phyloP scores from a whole-genome alignment of 2,113 vertebrate genomes.

The Thryonomys swinderianus region DNA sequence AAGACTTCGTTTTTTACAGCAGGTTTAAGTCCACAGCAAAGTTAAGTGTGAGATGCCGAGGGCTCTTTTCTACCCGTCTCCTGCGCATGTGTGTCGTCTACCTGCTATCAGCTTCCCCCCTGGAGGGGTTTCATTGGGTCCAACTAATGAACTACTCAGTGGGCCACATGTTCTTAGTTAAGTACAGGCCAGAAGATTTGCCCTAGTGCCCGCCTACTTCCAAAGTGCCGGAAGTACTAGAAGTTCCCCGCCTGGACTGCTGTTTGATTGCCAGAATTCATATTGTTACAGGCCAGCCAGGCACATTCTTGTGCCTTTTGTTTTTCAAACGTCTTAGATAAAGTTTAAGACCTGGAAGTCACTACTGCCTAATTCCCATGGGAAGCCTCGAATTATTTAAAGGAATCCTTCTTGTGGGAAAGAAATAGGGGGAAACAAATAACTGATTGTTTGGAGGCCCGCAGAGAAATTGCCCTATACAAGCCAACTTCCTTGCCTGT shows the following conservation, averaged over 20 bases:
- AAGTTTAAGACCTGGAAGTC: slow-evolving; percentile 75
- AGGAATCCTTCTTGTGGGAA: slow-evolving; percentile 78
- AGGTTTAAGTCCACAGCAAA: neutral
- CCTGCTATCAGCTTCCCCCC: fast-evolving
- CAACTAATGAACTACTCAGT: neutral
- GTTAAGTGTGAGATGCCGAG: neutral
- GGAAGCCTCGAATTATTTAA: slow-evolving; percentile 77
- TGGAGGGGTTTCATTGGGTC: neutral
- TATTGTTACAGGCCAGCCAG: slow-evolving; percentile 35
- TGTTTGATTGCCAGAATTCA: neutral
- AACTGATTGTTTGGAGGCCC: slow-evolving; percentile 74
- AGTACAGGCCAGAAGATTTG: neutral
- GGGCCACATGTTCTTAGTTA: neutral
- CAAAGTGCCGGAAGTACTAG: neutral
- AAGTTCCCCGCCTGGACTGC: neutral
- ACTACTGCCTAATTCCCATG: slow-evolving; percentile 70
- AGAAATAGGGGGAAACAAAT: slow-evolving; percentile 50
- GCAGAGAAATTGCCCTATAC: slow-evolving; percentile 26
- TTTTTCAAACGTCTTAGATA: slow-evolving; percentile 64
- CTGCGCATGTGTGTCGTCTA: too few species aligned
- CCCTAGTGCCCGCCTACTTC: neutral
- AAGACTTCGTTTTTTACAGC: neutral
- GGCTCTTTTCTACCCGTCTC: neutral
- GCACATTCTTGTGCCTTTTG: slow-evolving; percentile 67
- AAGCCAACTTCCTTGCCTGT: slow-evolving; percentile 50